These are phyloP conservation scores for Ceyx margarethae DNA, from an alignment of 2,113 vertebrate genomes.

Conservation along the genomic window DNA sequence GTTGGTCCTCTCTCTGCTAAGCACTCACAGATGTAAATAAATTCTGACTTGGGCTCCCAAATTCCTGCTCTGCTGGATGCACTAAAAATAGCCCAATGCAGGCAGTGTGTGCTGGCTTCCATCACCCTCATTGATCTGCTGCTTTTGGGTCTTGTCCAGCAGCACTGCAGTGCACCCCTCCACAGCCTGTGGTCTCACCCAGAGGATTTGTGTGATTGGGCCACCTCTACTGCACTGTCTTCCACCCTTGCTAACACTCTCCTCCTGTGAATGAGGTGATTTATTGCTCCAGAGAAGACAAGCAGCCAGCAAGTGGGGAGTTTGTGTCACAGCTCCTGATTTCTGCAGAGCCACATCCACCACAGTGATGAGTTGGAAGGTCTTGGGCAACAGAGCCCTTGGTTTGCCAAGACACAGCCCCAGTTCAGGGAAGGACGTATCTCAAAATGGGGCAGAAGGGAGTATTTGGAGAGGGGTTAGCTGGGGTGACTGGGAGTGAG, in stretches of 20 bases:
- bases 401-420: background rate
- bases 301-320: background rate
- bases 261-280: background rate
- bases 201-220: rapidly evolving
- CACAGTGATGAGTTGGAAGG: rapidly evolving
- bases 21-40: constrained; percentile 51
- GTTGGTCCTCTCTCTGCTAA: background rate
- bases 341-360: background rate
- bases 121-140: constrained; percentile 9
- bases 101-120: constrained; percentile 5
- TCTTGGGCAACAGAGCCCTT: rapidly evolving
- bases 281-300: background rate
- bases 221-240: background rate
- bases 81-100: constrained; percentile 56
- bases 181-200: rapidly evolving
- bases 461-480: background rate
- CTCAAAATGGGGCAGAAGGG: rapidly evolving
- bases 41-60: constrained; percentile 51
- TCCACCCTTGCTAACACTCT: background rate
- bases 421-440: rapidly evolving
- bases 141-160: background rate
- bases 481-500: background rate
- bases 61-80: constrained; percentile 24
- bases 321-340: background rate
- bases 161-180: rapidly evolving